Conservation (phyloP, 2,888 invertebrate genomes). For the Synanthedon formicaeformis region DNA sequence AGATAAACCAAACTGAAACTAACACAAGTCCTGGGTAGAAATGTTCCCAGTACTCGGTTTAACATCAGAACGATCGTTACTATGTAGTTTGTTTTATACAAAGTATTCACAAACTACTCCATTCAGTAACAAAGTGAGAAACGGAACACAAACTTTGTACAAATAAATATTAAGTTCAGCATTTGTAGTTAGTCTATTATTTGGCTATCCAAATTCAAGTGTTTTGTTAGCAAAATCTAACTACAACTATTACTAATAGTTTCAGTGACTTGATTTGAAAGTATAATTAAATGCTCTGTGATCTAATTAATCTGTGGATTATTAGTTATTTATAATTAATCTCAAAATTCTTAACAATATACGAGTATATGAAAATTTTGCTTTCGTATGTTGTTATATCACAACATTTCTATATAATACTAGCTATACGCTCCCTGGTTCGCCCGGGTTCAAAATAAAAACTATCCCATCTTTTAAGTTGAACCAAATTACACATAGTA, state of each 20-base stretch:
- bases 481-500: no score
- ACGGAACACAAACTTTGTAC: background rate
- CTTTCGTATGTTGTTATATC: no score
- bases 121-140: background rate
- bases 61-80: background rate
- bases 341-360: no score
- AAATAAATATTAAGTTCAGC: background rate
- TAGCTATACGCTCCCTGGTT: no score
- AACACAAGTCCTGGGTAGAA: no score
- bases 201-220: background rate
- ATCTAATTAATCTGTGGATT: background rate
- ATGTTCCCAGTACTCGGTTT: background rate
- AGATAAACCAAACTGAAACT: no score
- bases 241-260: background rate
- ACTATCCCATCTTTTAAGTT: no score
- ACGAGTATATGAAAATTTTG: no score
- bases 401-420: no score
- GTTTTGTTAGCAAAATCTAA: conserved; percentile 2
- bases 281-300: background rate
- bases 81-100: background rate
- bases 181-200: background rate
- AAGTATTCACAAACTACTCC: background rate
- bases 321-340: no score
- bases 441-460: no score
- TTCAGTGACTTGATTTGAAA: conserved; percentile 1